These are phyloP conservation scores for Aleiodes testaceus DNA, from an alignment of 2,888 invertebrate species.

Conservation along the genomic window DNA sequence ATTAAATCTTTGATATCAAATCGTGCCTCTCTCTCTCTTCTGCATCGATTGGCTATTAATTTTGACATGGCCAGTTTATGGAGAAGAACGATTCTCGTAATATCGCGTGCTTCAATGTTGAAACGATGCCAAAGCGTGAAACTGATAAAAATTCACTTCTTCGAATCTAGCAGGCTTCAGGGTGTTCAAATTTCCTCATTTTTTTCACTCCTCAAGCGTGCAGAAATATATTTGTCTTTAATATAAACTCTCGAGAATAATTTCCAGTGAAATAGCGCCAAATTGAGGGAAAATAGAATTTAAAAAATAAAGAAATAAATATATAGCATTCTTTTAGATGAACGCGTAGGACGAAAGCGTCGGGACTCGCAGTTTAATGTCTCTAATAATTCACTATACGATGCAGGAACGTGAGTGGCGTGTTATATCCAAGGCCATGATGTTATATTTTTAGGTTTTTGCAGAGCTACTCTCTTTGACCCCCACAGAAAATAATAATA, in stretches of 20 bases:
- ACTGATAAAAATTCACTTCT: constrained; percentile 53
- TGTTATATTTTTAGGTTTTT: constrained; percentile 48
- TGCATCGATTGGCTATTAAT: constrained; percentile 26
- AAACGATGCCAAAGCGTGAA: constrained; percentile 59
- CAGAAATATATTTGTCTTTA: constrained; percentile 22
- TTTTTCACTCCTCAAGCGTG: not conserved
- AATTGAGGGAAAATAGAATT: not conserved
- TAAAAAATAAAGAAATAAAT: constrained; percentile 28
- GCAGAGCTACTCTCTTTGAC: constrained; percentile 36
- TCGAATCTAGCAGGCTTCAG: constrained; percentile 38
- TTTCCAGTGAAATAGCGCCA: constrained; percentile 9
- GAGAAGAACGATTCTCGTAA: constrained; percentile 59
- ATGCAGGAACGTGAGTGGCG: constrained; percentile 66
- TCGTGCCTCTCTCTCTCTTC: not conserved
- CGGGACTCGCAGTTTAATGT: constrained; percentile 59
- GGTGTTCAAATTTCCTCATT: constrained; percentile 28
- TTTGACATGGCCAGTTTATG: constrained; percentile 29
- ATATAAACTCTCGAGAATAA: constrained; percentile 5
- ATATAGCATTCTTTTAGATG: constrained; percentile 21
- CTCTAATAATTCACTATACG: constrained; percentile 65
- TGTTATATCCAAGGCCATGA: constrained; percentile 65
- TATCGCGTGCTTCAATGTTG: constrained; percentile 58
- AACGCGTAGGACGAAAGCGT: constrained; percentile 42
- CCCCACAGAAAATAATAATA: constrained; percentile 3
- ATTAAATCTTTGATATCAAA: not conserved